Base-by-base conservation (phyloP, 2,888 invertebrate species). In the Dicycla oo region DNA sequence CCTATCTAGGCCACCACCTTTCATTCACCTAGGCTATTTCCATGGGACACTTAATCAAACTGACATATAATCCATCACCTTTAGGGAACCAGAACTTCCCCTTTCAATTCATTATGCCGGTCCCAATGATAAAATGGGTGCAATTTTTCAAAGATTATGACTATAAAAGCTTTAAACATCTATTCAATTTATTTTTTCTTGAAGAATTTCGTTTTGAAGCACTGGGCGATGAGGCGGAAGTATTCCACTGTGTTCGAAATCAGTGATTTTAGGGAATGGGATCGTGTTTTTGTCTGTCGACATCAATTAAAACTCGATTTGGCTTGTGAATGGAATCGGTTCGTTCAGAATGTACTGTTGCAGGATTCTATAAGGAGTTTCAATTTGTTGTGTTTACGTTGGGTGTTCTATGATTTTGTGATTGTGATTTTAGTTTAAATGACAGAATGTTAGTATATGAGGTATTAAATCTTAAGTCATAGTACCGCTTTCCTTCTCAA, bases 1-100 rank as follows among this genome's bases (percentile, higher is more conserved):
- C 38, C 13, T 60, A 62, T 71, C 80, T 70, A 75, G 67, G 75
- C 34, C 75, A 80, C 60, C 60, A 73, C 61, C 62, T 69, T 85
- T 73, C 78, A 81, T 77, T 78, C 78, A 81, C 78, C 80, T 83
- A 86, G 84, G 49, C 63, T 43, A 66, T 68, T 80, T 79, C 66
- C 71, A 66, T 67, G 51, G 69, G 72, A 81, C 78, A 67, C 83
- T 86, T 87, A 88, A 90, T 91, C 89, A 90, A 86, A 88, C 85
- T 88, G 91, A 89, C 90, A 87, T 84, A 84, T 80, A 89, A 92
- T 92, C 91, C 87, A 92, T 92, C 91, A 92, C 86, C 82, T 81
- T 80, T 79, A 74, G 61, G 80, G 69, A 69, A 56, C 77, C 82
- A 78, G 86, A 86, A 87, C 86, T 88, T 89, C 84, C 88, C 86